Evolutionary conservation across 2,888 invertebrate species (phyloP).

Genomic region (Lasioglossum lativentre): DNA sequence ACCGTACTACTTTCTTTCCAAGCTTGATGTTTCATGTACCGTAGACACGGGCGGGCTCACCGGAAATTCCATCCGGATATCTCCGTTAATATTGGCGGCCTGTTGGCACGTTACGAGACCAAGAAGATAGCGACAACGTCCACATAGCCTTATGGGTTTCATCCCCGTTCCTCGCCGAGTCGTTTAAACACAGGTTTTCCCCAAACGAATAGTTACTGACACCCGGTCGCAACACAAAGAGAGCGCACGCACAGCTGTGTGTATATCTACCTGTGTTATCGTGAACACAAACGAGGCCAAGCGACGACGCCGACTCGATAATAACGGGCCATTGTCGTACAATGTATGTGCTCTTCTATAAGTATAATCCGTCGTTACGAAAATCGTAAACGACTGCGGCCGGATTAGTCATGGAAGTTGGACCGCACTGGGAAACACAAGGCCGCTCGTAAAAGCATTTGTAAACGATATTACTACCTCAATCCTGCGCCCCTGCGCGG

Average conservation of each 20-base stretch:
- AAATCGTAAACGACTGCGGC: background rate
- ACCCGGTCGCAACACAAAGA: constrained; percentile 33
- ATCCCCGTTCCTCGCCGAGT: constrained; percentile 13
- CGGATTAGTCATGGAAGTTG: background rate
- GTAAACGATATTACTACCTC: constrained; percentile 17
- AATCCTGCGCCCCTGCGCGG: background rate
- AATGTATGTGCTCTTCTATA: constrained; percentile 25
- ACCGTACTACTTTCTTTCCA: constrained; percentile 60
- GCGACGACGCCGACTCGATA: background rate
- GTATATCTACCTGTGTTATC: constrained; percentile 32
- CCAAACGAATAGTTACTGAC: constrained; percentile 48
- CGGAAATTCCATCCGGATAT: constrained; percentile 63
- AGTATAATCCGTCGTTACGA: constrained; percentile 1
- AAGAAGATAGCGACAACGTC: constrained; percentile 35
- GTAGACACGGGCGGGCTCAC: constrained; percentile 45
- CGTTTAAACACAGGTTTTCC: constrained; percentile 55
- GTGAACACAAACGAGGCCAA: constrained; percentile 10
- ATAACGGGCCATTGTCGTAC: constrained; percentile 8
- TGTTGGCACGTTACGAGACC: constrained; percentile 22
- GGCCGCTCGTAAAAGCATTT: constrained; percentile 23
- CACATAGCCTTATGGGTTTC: constrained; percentile 13
- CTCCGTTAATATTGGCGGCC: background rate
- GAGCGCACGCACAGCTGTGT: background rate
- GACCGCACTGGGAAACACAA: background rate
- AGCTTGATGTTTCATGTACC: background rate